Evolutionary conservation across 2,113 vertebrate genomes (phyloP).

Genomic region (Lichenostomus cassidix): DNA sequence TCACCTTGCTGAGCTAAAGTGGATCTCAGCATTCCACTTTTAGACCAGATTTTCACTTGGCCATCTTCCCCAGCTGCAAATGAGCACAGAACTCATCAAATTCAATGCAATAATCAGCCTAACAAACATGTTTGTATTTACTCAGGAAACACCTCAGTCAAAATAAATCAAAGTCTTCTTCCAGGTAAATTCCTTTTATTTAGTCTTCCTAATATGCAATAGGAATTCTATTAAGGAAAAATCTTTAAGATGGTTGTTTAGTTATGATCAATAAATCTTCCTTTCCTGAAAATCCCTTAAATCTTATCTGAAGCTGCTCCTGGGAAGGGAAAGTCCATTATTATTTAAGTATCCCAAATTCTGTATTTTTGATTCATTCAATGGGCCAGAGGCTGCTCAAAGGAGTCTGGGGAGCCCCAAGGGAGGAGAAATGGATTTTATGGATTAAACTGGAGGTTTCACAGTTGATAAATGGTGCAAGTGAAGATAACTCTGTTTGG

Average conservation of each 20-base stretch:
- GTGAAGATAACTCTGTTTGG: not conserved
- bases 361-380: not conserved
- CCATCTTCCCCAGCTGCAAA: conserved; percentile 94
- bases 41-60: conserved; percentile 98
- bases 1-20: conserved; percentile 93
- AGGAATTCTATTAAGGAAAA: not conserved
- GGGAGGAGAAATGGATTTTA: not conserved
- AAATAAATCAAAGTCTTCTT: not conserved
- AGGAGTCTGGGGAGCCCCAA: not conserved
- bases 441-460: not conserved
- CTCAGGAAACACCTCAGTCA: not conserved
- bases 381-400: not conserved
- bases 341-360: not conserved
- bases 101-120: not conserved
- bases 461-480: not conserved
- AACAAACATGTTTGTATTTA: not conserved
- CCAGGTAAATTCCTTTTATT: not conserved
- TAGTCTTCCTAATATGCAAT: not conserved
- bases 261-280: not conserved
- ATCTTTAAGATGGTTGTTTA: not conserved
- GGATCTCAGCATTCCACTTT: conserved; percentile 95
- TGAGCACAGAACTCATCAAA: not conserved
- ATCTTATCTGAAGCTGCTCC: not conserved
- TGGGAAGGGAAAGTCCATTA: not conserved
- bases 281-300: not conserved